phyloP scores from a whole-genome alignment of 2,888 invertebrate species.

The Hymenopus coronatus region DNA sequence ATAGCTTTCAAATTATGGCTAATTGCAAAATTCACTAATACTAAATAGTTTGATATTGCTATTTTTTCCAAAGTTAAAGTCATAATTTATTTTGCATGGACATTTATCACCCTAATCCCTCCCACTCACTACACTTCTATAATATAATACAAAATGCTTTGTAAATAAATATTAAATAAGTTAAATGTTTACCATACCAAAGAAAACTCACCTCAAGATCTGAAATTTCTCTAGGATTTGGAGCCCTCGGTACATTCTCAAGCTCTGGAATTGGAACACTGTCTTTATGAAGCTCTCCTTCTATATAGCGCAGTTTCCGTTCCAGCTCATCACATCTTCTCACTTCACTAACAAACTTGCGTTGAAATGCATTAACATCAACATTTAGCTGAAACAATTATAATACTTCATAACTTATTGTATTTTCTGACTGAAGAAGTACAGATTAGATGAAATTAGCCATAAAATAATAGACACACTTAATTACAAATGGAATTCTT shows the following conservation, averaged over 20 bases:
- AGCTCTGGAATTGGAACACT: constrained; percentile 74
- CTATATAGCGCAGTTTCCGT: constrained; percentile 80
- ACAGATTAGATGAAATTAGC: no score
- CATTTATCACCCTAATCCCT: no score
- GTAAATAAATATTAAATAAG: no score
- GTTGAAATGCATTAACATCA: constrained; percentile 84
- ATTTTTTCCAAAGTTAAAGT: no score
- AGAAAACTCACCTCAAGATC: constrained; percentile 70
- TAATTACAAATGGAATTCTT: no score
- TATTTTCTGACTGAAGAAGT: not conserved
- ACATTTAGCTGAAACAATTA: constrained; percentile 66
- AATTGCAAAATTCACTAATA: no score
- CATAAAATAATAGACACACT: no score
- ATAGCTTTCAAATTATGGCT: no score
- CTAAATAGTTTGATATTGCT: no score
- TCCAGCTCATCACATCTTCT: constrained; percentile 91
- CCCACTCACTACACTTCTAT: no score
- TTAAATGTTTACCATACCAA: not conserved
- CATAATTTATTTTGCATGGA: no score
- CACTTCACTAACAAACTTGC: constrained; percentile 89
- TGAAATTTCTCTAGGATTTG: constrained; percentile 75
- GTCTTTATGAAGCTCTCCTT: constrained; percentile 82
- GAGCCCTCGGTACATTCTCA: constrained; percentile 71
- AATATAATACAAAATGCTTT: no score
- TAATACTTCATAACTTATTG: not conserved